Percentiles rank a stretch among this genome's conserved stretches.
phyloP scores from a whole-genome alignment of 2,113 vertebrate genomes.

The Ranitomeya imitator region DNA sequence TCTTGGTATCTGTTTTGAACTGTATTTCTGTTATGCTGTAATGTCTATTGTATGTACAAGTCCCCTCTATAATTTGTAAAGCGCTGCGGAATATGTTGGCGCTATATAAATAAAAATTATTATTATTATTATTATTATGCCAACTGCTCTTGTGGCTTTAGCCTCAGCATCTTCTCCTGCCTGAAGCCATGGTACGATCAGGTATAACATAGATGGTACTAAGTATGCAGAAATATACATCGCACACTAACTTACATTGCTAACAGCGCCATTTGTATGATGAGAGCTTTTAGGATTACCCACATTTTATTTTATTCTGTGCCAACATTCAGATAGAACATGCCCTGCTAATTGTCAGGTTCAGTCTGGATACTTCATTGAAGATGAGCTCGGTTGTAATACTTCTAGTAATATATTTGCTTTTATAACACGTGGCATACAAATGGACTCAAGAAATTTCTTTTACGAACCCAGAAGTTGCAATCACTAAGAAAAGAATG shows the following conservation, averaged over 20 bases:
- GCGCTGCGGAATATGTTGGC: no score
- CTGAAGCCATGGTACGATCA: neutral
- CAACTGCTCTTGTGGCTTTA: constrained; percentile 29
- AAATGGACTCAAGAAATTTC: neutral
- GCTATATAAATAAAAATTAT: no score
- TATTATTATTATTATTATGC: no score
- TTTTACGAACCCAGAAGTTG: neutral
- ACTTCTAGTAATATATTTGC: neutral
- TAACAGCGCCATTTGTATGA: neutral
- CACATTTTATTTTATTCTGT: neutral
- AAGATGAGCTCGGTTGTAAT: neutral
- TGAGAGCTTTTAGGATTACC: neutral
- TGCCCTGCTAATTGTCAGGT: neutral
- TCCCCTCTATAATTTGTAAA: no score
- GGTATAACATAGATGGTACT: neutral
- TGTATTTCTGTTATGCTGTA: no score
- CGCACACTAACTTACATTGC: neutral
- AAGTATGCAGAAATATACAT: neutral
- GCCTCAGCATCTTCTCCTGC: neutral
- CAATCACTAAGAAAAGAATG: neutral
- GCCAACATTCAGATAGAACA: neutral
- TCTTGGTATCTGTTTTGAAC: no score
- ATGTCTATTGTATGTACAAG: no score
- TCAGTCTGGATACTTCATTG: neutral
- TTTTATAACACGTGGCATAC: neutral